Base-by-base conservation (phyloP, 2,888 invertebrate species). In the Xanthorhoe spadicearia region DNA sequence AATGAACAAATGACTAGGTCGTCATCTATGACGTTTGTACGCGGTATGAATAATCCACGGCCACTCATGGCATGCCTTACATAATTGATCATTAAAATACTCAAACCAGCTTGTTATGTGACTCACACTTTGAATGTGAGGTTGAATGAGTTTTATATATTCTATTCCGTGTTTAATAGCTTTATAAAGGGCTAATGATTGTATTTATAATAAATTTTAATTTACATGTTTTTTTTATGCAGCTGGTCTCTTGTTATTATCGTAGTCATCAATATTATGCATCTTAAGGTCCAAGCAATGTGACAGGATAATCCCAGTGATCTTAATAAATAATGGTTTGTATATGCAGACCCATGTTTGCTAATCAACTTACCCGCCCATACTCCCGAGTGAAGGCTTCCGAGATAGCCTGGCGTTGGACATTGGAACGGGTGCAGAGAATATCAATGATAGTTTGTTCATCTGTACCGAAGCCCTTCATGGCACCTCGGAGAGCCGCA, bases 381-480 rank as follows among this genome's bases (percentile, higher is more conserved):
- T 93, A 94, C 71, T 95, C 94, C 61, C 92, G 88, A 0, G 93
- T 92, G 81, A 94, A 96, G 4, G 94, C 94, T 66, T 94, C 88
- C 9, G 95, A 87, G 57, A 98, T 95, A 69, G 95, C 90, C 80
- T 96, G 96, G 0, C 97, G 92, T 85, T 97, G 97, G 0, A 78
- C 81, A 78, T 97, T 97, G 66, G 95, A 94, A 55, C 97, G 94
- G 0, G 94, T 87, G 0, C 95, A 94, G 46, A 97, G 92, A 58
- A 97, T 94, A 63, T 96, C 94, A 43, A 96, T 96, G 74, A 97
- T 96, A 43, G 95, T 93, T 77, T 96, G 94, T 82, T 97, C 97
- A 77, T 97, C 95, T 0, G 97, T 97, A 4, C 96, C 96, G n/a
- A 96, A 93, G 18, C 96, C 96, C 75, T 95, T 95, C 96, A 96